Evolutionary conservation across 2,888 invertebrate genomes (phyloP).

Genomic region (Thereva unica): DNA sequence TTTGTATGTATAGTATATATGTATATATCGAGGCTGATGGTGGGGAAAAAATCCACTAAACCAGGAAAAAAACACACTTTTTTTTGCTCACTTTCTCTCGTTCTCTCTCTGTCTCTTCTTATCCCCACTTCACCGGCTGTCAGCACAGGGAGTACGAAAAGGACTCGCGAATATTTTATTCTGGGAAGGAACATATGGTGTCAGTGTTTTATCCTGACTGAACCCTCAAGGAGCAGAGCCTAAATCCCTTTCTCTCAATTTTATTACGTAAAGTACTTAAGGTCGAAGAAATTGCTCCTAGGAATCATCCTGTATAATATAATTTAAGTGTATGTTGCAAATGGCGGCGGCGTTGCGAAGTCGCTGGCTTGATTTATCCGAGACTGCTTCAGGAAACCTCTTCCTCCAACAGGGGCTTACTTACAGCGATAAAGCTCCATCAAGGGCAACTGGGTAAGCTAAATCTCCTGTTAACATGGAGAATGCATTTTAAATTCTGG

Average conservation of each 20-base stretch:
- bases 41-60: conserved; percentile 10
- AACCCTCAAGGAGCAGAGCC: conserved; percentile 6
- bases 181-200: conserved; percentile 33
- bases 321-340: not conserved
- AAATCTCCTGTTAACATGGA: conserved; percentile 28
- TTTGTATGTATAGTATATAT: too few species aligned
- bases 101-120: not conserved
- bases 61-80: not conserved
- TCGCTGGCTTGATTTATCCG: not conserved
- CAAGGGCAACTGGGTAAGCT: conserved; percentile 22
- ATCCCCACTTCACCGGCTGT: conserved; percentile 18
- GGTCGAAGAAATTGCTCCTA: not conserved
- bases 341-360: too few species aligned
- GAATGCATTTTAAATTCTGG: conserved; percentile 32
- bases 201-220: conserved; percentile 13
- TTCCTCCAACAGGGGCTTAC: not conserved
- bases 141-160: conserved; percentile 12
- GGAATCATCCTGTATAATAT: not conserved
- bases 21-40: too few species aligned
- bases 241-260: conserved; percentile 29
- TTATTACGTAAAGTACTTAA: conserved; percentile 28
- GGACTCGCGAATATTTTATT: conserved; percentile 23
- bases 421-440: not conserved
- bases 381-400: not conserved
- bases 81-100: too few species aligned